Percentiles rank a stretch among this genome's conserved stretches.
These are phyloP conservation scores for Zosterops japonicus DNA, from an alignment of 2,113 vertebrate genomes.

Conservation along the genomic window DNA sequence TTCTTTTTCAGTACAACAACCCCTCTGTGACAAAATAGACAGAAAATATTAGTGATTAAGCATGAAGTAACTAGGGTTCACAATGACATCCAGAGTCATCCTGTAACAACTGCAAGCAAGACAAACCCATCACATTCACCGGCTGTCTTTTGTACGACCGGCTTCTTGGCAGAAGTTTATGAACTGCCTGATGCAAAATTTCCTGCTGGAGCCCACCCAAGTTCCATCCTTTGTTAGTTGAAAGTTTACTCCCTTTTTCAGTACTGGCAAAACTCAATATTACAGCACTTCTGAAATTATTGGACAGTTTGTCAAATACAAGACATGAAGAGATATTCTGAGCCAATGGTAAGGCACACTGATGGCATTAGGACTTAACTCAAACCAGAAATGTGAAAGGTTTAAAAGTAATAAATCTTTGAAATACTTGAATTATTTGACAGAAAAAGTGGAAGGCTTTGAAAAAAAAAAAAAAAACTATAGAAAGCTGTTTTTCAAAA, in stretches of 20 bases:
- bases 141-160: not conserved
- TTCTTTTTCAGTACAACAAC: not conserved
- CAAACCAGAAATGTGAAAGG: not conserved
- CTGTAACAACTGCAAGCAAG: not conserved
- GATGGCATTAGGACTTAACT: not conserved
- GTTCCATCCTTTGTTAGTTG: not conserved
- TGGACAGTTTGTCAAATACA: not conserved
- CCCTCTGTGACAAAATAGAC: accelerated
- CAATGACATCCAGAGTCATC: not conserved
- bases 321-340: not conserved
- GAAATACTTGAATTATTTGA: not conserved
- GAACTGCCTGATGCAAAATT: not conserved
- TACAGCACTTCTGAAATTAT: not conserved
- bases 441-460: not conserved
- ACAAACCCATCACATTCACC: not conserved
- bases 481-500: not conserved
- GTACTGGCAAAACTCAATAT: not conserved
- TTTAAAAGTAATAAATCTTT: not conserved
- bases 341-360: not conserved
- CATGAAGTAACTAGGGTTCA: not conserved
- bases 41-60: not conserved
- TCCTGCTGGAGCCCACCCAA: not conserved
- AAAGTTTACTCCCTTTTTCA: not conserved
- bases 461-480: not conserved
- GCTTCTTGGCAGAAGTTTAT: not conserved